A percentile compares a stretch with the other conserved stretches of the same genome.
Conservation (phyloP, 92 coral and sea anemone genomes). For the Epizoanthus fatuus region DNA sequence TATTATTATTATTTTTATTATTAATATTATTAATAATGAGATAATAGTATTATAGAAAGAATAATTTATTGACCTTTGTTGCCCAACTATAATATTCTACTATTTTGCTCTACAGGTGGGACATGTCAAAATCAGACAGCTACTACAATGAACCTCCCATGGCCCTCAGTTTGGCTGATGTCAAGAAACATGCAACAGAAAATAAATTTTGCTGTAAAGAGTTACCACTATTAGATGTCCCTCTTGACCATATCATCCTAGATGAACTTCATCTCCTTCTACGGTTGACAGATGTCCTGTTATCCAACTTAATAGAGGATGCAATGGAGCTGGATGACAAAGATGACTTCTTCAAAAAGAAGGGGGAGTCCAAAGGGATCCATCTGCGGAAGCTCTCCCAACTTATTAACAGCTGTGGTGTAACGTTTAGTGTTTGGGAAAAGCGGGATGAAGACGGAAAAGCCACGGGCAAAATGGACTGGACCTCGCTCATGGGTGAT, state of each 20-base stretch:
- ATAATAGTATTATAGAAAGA: no score
- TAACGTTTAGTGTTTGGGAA: conserved; percentile 65
- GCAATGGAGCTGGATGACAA: conserved; percentile 73
- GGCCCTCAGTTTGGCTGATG: conserved; percentile 46
- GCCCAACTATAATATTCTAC: neutral
- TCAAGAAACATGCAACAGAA: conserved; percentile 27
- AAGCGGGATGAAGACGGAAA: conserved; percentile 63
- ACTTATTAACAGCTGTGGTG: conserved; percentile 64
- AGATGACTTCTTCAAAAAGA: conserved; percentile 61
- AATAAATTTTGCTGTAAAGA: conserved; percentile 47
- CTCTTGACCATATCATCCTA: conserved; percentile 59
- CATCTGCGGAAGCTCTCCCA: conserved; percentile 51
- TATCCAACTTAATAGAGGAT: conserved; percentile 62
- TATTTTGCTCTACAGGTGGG: conserved; percentile 25
- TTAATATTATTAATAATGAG: neutral
- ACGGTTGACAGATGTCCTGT: conserved; percentile 60
- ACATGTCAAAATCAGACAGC: conserved; percentile 39
- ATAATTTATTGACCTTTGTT: no score
- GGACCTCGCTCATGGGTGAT: conserved; percentile 70
- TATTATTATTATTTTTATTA: neutral
- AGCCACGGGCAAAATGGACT: conserved; percentile 68
- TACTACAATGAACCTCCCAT: conserved; percentile 31
- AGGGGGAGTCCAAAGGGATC: conserved; percentile 59
- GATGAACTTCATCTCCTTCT: conserved; percentile 74
- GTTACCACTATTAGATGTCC: conserved; percentile 46